These are phyloP conservation scores for Listronotus bonariensis DNA, from an alignment of 1,140 invertebrate genomes.

Conservation along the genomic window DNA sequence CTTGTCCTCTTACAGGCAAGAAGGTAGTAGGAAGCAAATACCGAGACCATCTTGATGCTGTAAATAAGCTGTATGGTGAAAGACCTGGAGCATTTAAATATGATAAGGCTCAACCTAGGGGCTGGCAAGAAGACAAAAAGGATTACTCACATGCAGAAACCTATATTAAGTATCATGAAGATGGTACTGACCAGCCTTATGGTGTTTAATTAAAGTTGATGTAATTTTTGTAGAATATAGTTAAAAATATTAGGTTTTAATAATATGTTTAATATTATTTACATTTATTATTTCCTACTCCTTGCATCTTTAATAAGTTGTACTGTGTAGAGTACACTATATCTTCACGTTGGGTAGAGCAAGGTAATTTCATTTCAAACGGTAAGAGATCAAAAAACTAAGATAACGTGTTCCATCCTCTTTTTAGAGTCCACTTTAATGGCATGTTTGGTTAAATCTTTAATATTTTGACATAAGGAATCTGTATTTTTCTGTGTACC, in stretches of 20 bases:
- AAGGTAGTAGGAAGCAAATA: conserved; percentile 73
- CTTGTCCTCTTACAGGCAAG: conserved; percentile 81
- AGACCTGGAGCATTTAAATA: conserved; percentile 73
- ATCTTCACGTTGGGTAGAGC: too few relatives aligned
- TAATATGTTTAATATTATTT: not conserved
- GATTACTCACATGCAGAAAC: conserved; percentile 78
- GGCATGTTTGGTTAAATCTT: too few relatives aligned
- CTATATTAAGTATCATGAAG: conserved; percentile 75
- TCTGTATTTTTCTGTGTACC: too few relatives aligned
- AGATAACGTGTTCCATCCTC: too few relatives aligned
- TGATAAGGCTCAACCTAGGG: conserved; percentile 74
- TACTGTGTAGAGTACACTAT: too few relatives aligned
- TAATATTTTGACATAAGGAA: too few relatives aligned
- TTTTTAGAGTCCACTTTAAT: too few relatives aligned
- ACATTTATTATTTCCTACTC: not conserved
- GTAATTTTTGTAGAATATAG: not conserved
- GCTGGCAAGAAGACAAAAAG: conserved; percentile 78
- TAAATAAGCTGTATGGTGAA: conserved; percentile 73
- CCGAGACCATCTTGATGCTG: conserved; percentile 73
- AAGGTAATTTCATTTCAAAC: too few relatives aligned
- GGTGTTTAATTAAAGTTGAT: conserved; percentile 33
- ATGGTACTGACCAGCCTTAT: conserved; percentile 66
- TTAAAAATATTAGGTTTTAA: not conserved
- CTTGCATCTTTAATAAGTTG: not conserved
- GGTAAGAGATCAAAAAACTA: too few relatives aligned